These are phyloP conservation scores for Anoura caudifer DNA, from an alignment of 2,113 vertebrate species.

Conservation along the genomic window DNA sequence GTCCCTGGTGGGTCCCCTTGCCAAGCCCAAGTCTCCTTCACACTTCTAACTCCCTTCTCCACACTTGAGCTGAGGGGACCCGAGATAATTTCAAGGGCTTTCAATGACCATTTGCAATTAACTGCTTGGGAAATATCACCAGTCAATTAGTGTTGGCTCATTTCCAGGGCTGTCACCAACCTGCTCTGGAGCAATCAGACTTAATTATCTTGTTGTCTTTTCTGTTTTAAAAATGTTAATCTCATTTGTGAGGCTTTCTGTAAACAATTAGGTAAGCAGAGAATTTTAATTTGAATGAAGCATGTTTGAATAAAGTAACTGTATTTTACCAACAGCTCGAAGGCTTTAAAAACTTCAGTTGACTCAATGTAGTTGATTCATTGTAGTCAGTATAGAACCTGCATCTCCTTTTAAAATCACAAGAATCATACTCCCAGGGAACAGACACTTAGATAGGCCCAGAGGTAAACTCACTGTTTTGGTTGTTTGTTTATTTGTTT, in stretches of 20 bases:
- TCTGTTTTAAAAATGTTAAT: constrained; percentile 44
- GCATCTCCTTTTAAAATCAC: not conserved
- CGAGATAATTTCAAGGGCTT: constrained; percentile 70
- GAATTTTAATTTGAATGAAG: constrained; percentile 52
- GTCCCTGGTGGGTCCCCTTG: not conserved
- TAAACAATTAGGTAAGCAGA: constrained; percentile 66
- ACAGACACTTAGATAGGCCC: not conserved
- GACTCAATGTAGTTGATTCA: not conserved
- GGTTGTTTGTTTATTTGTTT: not conserved
- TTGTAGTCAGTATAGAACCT: not conserved
- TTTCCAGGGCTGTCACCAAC: constrained; percentile 62
- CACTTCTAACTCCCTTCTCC: constrained; percentile 73
- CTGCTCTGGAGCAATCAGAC: constrained; percentile 61
- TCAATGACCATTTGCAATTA: constrained; percentile 74
- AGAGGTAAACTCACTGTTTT: not conserved
- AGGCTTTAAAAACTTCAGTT: not conserved
- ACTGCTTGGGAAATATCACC: constrained; percentile 26
- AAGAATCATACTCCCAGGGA: not conserved
- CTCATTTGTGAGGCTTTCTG: constrained; percentile 64
- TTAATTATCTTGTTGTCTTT: constrained; percentile 74
- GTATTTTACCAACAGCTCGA: not conserved
- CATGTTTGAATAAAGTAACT: not conserved
- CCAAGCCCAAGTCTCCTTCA: constrained; percentile 60
- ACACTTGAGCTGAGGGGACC: constrained; percentile 56
- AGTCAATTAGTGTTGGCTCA: constrained; percentile 60